A percentile compares a stretch with the other conserved stretches of the same genome.
phyloP scores from a whole-genome alignment of 2,888 invertebrate genomes.

The Cephonodes hylas region DNA sequence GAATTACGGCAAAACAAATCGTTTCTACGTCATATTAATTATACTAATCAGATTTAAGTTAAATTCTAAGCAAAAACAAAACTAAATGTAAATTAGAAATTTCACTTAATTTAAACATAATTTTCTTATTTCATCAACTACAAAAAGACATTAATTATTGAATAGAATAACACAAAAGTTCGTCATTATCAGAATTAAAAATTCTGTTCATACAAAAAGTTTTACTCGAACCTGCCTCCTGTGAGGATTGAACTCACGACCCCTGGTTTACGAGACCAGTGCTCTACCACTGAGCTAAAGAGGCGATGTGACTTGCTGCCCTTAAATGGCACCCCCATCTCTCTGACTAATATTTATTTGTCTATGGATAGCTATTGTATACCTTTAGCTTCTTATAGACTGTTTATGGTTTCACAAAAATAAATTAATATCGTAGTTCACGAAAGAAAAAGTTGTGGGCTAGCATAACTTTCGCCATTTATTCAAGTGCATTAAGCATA shows the following conservation, averaged over 20 bases:
- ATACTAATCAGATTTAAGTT: no score
- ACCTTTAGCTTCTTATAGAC: background rate
- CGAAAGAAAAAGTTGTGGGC: no score
- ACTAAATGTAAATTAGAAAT: no score
- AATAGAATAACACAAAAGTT: background rate
- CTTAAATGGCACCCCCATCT: background rate
- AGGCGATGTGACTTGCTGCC: conserved; percentile 62
- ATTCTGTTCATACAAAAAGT: background rate
- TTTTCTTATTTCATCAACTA: no score
- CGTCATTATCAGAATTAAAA: background rate
- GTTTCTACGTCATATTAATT: no score
- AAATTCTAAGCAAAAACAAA: no score
- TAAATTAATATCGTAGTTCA: no score
- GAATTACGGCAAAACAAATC: no score
- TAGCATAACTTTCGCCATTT: no score
- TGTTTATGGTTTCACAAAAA: background rate
- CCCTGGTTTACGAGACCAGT: conserved; percentile 92
- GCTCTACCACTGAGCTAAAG: conserved; percentile 92
- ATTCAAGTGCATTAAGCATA: no score
- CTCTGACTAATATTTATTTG: background rate
- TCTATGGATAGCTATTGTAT: background rate
- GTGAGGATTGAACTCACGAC: conserved; percentile 91
- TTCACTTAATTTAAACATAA: no score
- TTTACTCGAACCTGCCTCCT: conserved; percentile 79
- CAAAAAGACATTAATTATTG: background rate